Evolutionary conservation across 2,797 vertebrate genomes (phyloP).

Genomic region (Sebastes taczanowskii): DNA sequence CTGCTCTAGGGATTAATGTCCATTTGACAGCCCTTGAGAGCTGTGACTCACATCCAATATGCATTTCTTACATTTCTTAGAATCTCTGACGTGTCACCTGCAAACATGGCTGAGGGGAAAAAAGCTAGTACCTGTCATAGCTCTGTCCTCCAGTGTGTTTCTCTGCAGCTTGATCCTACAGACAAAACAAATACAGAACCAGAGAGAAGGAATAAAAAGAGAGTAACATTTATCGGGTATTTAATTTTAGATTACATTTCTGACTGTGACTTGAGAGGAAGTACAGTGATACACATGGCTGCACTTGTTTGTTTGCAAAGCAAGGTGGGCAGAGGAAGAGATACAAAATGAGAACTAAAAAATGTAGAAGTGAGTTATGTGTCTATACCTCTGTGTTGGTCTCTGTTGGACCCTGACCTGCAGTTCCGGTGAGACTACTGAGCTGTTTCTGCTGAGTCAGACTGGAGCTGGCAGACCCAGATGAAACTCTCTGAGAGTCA

Average conservation of each 20-base stretch:
- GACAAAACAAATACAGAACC: slow-evolving; percentile 26
- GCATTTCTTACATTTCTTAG: background rate
- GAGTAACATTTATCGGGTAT: background rate
- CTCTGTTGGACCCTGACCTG: slow-evolving; percentile 59
- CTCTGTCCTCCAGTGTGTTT: slow-evolving; percentile 75
- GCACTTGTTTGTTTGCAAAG: background rate
- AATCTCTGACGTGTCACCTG: background rate
- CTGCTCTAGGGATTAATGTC: background rate
- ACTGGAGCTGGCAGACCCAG: slow-evolving; percentile 53
- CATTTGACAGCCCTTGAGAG: background rate
- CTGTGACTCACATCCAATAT: background rate
- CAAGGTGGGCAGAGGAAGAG: background rate
- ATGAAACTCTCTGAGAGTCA: slow-evolving; percentile 58
- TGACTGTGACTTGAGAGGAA: background rate
- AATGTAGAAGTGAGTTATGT: background rate
- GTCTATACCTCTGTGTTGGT: slow-evolving; percentile 67
- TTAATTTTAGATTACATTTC: background rate
- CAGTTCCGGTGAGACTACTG: slow-evolving; percentile 39
- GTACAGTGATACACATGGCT: background rate
- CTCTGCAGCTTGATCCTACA: slow-evolving; percentile 77
- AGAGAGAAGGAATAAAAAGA: slow-evolving; percentile 6
- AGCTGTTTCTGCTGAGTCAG: slow-evolving; percentile 73
- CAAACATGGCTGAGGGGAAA: background rate
- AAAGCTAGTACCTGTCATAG: slow-evolving; percentile 80
- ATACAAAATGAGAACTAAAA: background rate